Conservation (phyloP, 1,140 invertebrate genomes). For the Diploscapter pachys region DNA sequence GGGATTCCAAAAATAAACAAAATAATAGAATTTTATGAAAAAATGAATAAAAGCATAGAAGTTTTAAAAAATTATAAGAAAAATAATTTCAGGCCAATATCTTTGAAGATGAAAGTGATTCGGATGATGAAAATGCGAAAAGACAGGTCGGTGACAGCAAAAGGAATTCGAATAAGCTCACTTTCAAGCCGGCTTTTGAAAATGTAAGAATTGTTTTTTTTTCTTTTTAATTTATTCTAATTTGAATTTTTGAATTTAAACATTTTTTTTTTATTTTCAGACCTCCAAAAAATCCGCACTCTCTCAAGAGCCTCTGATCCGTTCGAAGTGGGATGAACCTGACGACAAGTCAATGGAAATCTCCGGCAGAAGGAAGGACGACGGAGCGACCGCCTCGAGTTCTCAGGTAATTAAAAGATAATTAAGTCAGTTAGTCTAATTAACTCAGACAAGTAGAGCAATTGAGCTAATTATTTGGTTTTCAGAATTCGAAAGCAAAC, state of each 20-base stretch:
- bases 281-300: neutral
- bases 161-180: neutral
- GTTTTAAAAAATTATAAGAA: slow-evolving; percentile 3
- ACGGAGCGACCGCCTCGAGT: slow-evolving; percentile 5
- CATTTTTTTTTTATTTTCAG: slow-evolving; percentile 7
- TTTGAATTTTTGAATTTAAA: neutral
- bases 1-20: no score
- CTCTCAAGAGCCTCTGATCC: neutral
- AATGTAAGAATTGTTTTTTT: neutral
- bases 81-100: slow-evolving; percentile 22
- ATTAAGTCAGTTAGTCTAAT: neutral
- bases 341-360: slow-evolving; percentile 2
- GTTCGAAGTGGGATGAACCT: slow-evolving; percentile 28
- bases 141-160: neutral
- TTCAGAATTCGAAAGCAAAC: neutral
- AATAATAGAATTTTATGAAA: no score
- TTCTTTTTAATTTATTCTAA: neutral
- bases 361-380: slow-evolving; percentile 5
- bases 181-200: slow-evolving; percentile 12
- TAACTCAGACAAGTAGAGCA: slow-evolving; percentile 16
- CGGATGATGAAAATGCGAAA: neutral
- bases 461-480: neutral
- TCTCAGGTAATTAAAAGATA: neutral
- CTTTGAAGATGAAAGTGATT: slow-evolving; percentile 17
- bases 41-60: no score